Conservation (phyloP, 2,888 invertebrate genomes). For the Tipula unca region DNA sequence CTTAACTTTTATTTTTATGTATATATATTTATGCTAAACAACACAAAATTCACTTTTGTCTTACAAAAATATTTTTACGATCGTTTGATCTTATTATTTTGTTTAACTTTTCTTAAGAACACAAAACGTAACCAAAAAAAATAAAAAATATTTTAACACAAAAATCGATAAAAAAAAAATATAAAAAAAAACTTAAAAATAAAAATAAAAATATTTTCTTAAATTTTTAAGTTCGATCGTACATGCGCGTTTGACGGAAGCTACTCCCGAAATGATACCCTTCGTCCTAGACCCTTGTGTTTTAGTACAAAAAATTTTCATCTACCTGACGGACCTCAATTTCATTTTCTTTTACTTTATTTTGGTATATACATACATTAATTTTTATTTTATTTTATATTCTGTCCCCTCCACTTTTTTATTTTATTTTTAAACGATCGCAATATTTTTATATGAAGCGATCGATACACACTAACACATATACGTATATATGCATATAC, state of each 20-base stretch:
- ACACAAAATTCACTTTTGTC: constrained; percentile 15
- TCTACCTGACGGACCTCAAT: constrained; percentile 19
- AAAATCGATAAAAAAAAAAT: not conserved
- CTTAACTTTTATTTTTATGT: not conserved
- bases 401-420: constrained; percentile 1
- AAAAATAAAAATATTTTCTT: not conserved
- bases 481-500: too few relatives aligned
- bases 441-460: not conserved
- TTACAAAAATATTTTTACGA: not conserved
- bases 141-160: not conserved
- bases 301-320: constrained; percentile 28
- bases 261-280: constrained; percentile 48
- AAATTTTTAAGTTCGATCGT: not conserved
- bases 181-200: not conserved
- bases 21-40: not conserved
- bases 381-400: not conserved
- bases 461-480: not conserved
- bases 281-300: constrained; percentile 40
- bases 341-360: constrained; percentile 14
- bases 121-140: constrained; percentile 14
- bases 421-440: not conserved
- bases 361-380: not conserved
- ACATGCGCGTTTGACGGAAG: constrained; percentile 37
- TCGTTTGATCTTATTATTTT: constrained; percentile 9
- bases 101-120: constrained; percentile 16